A percentile compares a stretch with the other conserved stretches of the same genome.
These are phyloP conservation scores for Amiota mariae DNA, from an alignment of 2,888 invertebrate genomes.

Conservation along the genomic window DNA sequence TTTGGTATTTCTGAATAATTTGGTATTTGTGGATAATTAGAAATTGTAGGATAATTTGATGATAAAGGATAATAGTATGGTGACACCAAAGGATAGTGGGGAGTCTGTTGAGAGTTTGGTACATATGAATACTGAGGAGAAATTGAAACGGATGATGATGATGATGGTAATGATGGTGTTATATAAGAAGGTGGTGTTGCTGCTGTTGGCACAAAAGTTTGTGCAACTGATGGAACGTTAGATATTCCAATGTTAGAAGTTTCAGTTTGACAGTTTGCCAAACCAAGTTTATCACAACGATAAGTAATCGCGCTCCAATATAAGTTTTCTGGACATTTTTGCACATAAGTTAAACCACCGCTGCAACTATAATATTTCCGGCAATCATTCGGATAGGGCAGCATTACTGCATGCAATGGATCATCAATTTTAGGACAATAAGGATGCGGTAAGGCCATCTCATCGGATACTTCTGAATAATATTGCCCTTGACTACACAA, in stretches of 20 bases:
- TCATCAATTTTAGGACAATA: conserved; percentile 58
- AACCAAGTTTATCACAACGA: conserved; percentile 61
- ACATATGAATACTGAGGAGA: conserved; percentile 24
- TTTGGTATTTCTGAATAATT: background rate
- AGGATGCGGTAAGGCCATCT: conserved; percentile 34
- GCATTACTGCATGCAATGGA: conserved; percentile 53
- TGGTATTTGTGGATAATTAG: background rate
- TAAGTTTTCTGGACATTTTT: conserved; percentile 57
- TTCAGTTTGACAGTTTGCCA: conserved; percentile 50
- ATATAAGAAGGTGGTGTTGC: conserved; percentile 34
- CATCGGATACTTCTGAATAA: background rate
- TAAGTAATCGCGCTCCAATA: conserved; percentile 61
- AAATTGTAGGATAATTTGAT: too few species aligned
- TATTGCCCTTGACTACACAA: too few species aligned
- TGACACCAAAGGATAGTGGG: background rate
- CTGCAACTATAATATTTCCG: conserved; percentile 63
- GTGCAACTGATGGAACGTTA: background rate
- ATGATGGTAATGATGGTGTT: background rate
- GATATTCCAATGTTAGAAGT: background rate
- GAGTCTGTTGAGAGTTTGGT: background rate
- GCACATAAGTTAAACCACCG: conserved; percentile 50
- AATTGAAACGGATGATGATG: conserved; percentile 31
- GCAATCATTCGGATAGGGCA: conserved; percentile 60
- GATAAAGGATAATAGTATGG: background rate
- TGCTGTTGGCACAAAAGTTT: background rate